phyloP scores from a whole-genome alignment of 2,888 invertebrate species.

The Bedellia somnulentella region DNA sequence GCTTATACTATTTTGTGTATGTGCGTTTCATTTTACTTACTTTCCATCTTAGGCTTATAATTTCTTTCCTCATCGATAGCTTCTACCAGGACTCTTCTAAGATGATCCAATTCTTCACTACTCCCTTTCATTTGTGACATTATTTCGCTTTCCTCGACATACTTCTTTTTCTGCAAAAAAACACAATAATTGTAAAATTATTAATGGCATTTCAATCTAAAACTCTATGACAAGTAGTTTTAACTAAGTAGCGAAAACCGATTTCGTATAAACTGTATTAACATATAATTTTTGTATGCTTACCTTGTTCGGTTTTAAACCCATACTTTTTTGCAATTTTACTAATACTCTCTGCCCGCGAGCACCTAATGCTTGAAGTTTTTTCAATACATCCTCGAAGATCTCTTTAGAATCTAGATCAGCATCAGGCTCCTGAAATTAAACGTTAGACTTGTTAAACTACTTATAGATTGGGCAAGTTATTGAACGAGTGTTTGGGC shows the following conservation, averaged over 20 bases:
- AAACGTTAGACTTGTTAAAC: conserved; percentile 1
- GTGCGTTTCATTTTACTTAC: conserved; percentile 27
- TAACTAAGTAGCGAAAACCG: no score
- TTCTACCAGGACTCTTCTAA: conserved; percentile 36
- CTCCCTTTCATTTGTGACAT: conserved; percentile 27
- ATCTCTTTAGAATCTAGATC: conserved; percentile 51
- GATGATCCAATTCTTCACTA: conserved; percentile 32
- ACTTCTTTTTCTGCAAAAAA: conserved; percentile 3
- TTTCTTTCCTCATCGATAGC: conserved; percentile 48
- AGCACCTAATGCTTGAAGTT: conserved; percentile 59
- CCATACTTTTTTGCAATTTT: conserved; percentile 51
- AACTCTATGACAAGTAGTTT: no score
- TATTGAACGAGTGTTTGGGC: conserved; percentile 4
- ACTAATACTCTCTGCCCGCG: conserved; percentile 58
- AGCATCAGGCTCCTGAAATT: conserved; percentile 4
- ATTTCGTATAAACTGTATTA: no score
- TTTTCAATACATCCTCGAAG: conserved; percentile 59
- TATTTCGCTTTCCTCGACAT: conserved; percentile 11
- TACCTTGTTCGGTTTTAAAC: conserved; percentile 21
- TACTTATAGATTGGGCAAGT: not conserved
- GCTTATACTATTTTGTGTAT: no score
- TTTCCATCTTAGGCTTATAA: conserved; percentile 22
- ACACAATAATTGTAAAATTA: no score
- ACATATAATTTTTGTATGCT: conserved; percentile 15
- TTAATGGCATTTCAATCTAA: no score